Percentiles rank a stretch among this genome's conserved stretches.
These are phyloP conservation scores for Cephus pulcher DNA, from an alignment of 2,888 invertebrate species.

Conservation along the genomic window DNA sequence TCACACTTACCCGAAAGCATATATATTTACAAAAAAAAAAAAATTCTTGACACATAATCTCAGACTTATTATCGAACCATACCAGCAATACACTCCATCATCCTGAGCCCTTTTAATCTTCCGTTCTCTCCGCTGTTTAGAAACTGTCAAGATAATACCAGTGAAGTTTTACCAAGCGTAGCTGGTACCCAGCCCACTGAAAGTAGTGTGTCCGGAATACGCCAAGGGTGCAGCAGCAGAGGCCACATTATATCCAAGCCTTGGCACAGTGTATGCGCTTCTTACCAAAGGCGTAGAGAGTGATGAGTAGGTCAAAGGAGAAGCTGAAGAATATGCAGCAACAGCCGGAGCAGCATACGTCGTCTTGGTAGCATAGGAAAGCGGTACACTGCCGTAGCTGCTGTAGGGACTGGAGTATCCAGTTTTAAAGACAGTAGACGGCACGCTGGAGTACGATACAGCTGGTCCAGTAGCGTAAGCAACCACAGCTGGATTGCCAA, in stretches of 20 bases:
- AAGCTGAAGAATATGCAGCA: not conserved
- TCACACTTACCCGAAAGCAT: not conserved
- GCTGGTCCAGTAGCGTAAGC: not conserved
- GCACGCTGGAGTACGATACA: not conserved
- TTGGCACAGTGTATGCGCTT: not conserved
- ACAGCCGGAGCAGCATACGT: not conserved
- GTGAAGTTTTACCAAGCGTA: constrained; percentile 16
- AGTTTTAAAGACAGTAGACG: not conserved
- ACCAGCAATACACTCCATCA: not conserved
- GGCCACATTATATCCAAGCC: constrained; percentile 16
- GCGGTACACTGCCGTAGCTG: not conserved
- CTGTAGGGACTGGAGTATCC: not conserved
- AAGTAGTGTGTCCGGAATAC: constrained; percentile 20
- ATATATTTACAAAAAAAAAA: not conserved
- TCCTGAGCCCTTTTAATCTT: not conserved
- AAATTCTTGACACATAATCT: not conserved
- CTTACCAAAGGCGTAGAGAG: not conserved
- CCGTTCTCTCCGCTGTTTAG: not conserved
- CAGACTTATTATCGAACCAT: not conserved
- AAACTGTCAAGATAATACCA: not conserved
- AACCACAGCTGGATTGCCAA: not conserved
- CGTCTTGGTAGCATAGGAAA: not conserved
- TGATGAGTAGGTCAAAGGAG: not conserved
- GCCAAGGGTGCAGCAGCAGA: constrained; percentile 13
- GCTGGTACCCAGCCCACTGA: constrained; percentile 25